These are phyloP conservation scores for Mylabris sibirica DNA, from an alignment of 2,888 invertebrate species.

Conservation along the genomic window DNA sequence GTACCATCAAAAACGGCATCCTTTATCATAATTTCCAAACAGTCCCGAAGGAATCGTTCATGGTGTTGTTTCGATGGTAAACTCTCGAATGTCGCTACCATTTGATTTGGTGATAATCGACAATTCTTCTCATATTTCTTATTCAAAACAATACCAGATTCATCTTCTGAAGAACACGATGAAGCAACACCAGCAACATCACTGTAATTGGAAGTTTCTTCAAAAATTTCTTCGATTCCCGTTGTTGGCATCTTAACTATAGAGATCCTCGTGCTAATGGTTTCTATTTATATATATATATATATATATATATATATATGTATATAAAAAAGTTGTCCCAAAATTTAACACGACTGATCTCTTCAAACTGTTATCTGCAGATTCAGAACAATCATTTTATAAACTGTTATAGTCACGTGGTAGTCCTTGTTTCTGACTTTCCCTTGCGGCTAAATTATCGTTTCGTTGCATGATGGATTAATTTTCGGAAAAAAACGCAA, in stretches of 20 bases:
- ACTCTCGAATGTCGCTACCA: constrained; percentile 64
- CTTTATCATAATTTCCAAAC: constrained; percentile 75
- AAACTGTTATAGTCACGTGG: constrained; percentile 45
- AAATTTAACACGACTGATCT: constrained; percentile 27
- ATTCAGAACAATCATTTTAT: constrained; percentile 24
- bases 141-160: constrained; percentile 16
- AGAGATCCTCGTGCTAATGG: constrained; percentile 24
- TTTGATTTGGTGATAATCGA: constrained; percentile 15
- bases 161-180: constrained; percentile 54
- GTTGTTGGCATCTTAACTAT: constrained; percentile 47
- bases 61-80: constrained; percentile 70
- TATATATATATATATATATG: no score
- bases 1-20: constrained; percentile 80
- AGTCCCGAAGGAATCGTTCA: constrained; percentile 76
- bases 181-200: constrained; percentile 50
- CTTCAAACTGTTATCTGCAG: neutral
- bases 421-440: constrained; percentile 45
- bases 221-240: constrained; percentile 39
- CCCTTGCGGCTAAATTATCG: constrained; percentile 28
- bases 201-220: constrained; percentile 50
- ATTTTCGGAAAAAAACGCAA: neutral
- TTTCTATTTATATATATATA: neutral
- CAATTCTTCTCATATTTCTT: neutral
- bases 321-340: no score
- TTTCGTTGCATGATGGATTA: neutral